A percentile compares a stretch with the other conserved stretches of the same genome.
Evolutionary conservation across 2,797 vertebrate genomes (phyloP).

Genomic region (Hephaestus fuliginosus): DNA sequence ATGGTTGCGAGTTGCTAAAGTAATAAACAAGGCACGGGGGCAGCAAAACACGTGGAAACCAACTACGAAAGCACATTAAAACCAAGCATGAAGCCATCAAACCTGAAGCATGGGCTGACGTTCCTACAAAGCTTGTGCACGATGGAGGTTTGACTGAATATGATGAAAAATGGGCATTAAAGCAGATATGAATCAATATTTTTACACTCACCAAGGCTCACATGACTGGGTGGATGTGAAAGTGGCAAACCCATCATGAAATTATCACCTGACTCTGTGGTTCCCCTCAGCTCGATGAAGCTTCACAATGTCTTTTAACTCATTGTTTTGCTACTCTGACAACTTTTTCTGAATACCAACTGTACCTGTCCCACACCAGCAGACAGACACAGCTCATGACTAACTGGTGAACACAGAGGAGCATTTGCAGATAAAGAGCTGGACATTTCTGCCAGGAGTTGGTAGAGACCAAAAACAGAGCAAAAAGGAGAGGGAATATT

Average conservation of each 20-base stretch:
- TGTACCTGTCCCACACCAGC: background rate
- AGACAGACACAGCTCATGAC: background rate
- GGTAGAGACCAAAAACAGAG: background rate
- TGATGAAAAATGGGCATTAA: too few species aligned
- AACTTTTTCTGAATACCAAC: background rate
- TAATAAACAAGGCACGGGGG: constrained; percentile 16
- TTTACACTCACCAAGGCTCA: background rate
- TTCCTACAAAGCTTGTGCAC: background rate
- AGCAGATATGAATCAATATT: background rate
- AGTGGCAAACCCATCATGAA: background rate
- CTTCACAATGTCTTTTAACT: too few species aligned
- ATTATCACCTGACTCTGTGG: background rate
- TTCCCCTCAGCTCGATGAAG: background rate
- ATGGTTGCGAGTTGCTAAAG: constrained; percentile 25
- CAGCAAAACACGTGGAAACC: constrained; percentile 20
- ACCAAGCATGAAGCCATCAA: background rate
- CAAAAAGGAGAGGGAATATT: too few species aligned
- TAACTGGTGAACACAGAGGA: background rate
- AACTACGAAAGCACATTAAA: background rate
- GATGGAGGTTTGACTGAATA: background rate
- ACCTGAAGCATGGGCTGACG: constrained; percentile 11
- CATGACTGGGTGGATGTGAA: background rate
- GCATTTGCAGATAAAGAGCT: background rate
- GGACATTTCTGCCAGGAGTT: background rate
- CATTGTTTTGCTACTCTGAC: too few species aligned